Percentiles rank a stretch among this genome's conserved stretches.
Conservation (phyloP, 2,888 invertebrate species). For the Alsophila aescularia region DNA sequence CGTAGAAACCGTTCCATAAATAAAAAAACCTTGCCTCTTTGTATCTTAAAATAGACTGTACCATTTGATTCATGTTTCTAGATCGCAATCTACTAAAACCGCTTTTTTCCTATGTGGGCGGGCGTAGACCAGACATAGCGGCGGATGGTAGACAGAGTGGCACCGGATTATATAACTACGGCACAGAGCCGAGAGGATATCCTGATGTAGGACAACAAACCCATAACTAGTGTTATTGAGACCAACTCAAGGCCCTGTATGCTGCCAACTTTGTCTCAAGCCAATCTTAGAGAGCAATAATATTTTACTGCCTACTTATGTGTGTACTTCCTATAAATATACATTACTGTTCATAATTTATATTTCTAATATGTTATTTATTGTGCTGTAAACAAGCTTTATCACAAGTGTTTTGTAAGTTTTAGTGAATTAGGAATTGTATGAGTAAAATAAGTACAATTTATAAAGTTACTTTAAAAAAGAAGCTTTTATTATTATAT, state of each 20-base stretch:
- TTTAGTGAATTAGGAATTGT: too few relatives aligned
- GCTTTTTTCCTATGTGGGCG: slow-evolving; percentile 33
- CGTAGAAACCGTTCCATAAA: background rate
- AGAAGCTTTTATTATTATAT: too few relatives aligned
- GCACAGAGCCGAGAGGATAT: slow-evolving; percentile 41
- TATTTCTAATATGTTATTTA: too few relatives aligned
- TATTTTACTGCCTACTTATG: slow-evolving; percentile 20
- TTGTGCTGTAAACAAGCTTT: too few relatives aligned
- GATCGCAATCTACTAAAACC: slow-evolving; percentile 18
- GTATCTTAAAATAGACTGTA: slow-evolving; percentile 11
- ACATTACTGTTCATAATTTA: background rate
- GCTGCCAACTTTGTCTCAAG: slow-evolving; percentile 39
- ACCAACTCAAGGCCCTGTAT: slow-evolving; percentile 36
- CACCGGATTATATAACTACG: slow-evolving; percentile 58
- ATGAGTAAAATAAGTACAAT: too few relatives aligned
- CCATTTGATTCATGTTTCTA: slow-evolving; percentile 4
- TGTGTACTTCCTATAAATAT: slow-evolving; percentile 7
- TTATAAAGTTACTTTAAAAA: too few relatives aligned
- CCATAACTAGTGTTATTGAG: slow-evolving; percentile 52
- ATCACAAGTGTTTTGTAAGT: too few relatives aligned
- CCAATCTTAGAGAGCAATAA: slow-evolving; percentile 28
- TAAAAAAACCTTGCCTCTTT: background rate
- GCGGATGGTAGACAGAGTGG: slow-evolving; percentile 60
- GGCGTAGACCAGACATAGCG: slow-evolving; percentile 37
- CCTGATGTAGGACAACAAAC: slow-evolving; percentile 57